Conservation (phyloP, 2,888 invertebrate genomes). For the Acronicta psi region DNA sequence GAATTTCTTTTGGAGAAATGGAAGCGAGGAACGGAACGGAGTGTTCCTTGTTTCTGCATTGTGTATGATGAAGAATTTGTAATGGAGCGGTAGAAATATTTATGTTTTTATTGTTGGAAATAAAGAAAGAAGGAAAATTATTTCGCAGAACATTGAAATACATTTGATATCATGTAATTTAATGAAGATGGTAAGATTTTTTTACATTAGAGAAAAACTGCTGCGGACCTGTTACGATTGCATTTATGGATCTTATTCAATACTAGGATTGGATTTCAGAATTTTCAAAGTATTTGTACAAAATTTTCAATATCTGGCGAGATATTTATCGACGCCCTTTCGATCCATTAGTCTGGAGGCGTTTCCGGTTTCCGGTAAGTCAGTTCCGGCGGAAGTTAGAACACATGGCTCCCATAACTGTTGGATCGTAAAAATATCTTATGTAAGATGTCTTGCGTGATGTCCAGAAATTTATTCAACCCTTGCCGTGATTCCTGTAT, state of each 20-base stretch:
- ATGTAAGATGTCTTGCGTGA: slow-evolving; percentile 44
- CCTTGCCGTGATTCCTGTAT: slow-evolving; percentile 13
- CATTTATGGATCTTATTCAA: too few relatives aligned
- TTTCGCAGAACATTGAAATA: too few relatives aligned
- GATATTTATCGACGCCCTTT: slow-evolving; percentile 64
- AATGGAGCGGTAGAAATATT: slow-evolving; percentile 27
- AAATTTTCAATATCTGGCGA: slow-evolving; percentile 55
- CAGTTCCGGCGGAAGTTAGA: slow-evolving; percentile 57
- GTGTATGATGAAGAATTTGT: slow-evolving; percentile 44
- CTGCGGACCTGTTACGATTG: too few relatives aligned
- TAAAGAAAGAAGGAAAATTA: slow-evolving; percentile 1
- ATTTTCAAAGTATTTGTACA: slow-evolving; percentile 41
- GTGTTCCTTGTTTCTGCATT: slow-evolving; percentile 49
- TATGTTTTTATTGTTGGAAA: slow-evolving; percentile 27
- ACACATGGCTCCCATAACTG: slow-evolving; percentile 52
- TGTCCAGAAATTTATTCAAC: slow-evolving; percentile 49
- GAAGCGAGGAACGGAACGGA: slow-evolving; percentile 30
- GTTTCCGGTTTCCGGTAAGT: slow-evolving; percentile 69
- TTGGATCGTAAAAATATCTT: slow-evolving; percentile 51
- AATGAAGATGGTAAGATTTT: too few relatives aligned
- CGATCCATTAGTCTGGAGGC: slow-evolving; percentile 70
- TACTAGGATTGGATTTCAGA: too few relatives aligned
- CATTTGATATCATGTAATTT: too few relatives aligned
- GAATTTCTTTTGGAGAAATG: slow-evolving; percentile 51
- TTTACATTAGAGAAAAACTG: too few relatives aligned